Conservation (phyloP, 2,113 vertebrate species). For the Corydoras sp. region DNA sequence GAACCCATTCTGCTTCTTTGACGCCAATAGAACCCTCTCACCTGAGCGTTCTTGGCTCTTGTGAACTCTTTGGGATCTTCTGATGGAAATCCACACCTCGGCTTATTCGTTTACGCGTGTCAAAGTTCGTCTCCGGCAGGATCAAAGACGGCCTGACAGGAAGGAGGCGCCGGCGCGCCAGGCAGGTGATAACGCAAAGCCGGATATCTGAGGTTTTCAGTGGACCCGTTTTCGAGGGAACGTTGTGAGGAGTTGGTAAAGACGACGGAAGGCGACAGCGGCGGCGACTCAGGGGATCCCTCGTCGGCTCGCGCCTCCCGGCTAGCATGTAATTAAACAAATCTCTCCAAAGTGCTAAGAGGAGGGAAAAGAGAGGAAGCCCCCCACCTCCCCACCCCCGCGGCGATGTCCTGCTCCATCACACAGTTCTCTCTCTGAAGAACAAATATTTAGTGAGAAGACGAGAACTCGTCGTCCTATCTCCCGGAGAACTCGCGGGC, state of each 20-base stretch:
- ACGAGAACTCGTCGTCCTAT: conserved; percentile 28
- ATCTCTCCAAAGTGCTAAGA: conserved; percentile 35
- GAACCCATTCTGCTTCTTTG: not conserved
- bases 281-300: conserved; percentile 44
- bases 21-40: no score
- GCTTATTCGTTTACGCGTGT: not conserved
- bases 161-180: not conserved
- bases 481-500: not conserved
- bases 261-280: conserved; percentile 47
- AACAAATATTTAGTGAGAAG: conserved; percentile 46
- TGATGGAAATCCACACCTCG: conserved; percentile 1
- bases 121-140: conserved; percentile 15
- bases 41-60: not conserved
- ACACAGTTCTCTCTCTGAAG: conserved; percentile 45
- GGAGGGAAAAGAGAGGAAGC: conserved; percentile 3
- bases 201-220: conserved; percentile 26
- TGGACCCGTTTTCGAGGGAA: conserved; percentile 20
- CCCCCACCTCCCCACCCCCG: no score
- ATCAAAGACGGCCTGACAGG: conserved; percentile 1
- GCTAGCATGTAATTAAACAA: conserved; percentile 58
- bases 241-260: conserved; percentile 34
- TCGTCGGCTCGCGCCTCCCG: conserved; percentile 53
- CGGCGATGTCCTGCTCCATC: no score
- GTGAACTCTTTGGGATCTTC: not conserved
- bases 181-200: conserved; percentile 25